Conservation (phyloP, 2,797 vertebrate genomes). For the Channallabes apus region DNA sequence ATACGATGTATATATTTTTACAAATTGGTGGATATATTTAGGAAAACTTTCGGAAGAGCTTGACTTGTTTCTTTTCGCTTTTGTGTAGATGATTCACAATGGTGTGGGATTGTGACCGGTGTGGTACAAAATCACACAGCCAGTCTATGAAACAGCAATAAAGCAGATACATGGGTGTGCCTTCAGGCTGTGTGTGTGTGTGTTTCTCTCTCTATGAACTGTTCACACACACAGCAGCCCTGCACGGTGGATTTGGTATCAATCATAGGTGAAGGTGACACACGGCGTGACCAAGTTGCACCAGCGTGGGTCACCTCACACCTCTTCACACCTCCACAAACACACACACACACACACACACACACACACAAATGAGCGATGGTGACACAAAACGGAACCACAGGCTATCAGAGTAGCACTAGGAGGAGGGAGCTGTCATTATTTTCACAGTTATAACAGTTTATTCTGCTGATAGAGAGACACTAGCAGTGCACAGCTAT, state of each 20-base stretch:
- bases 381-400: slow-evolving; percentile 33
- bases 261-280: slow-evolving; percentile 53
- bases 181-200: not conserved
- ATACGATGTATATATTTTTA: not conserved
- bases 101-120: not conserved
- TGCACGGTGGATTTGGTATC: slow-evolving; percentile 35
- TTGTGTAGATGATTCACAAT: not conserved
- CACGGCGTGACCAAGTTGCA: slow-evolving; percentile 41
- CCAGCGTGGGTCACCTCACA: slow-evolving; percentile 33
- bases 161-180: slow-evolving; percentile 13
- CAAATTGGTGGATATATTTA: not conserved
- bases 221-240: slow-evolving; percentile 24
- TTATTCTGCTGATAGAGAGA: slow-evolving; percentile 26
- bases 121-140: slow-evolving; percentile 13
- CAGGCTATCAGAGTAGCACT: slow-evolving; percentile 30
- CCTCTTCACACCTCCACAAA: slow-evolving; percentile 20
- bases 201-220: not conserved
- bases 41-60: not conserved
- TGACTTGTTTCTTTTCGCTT: not conserved
- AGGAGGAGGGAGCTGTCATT: slow-evolving; percentile 28
- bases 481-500: slow-evolving; percentile 28
- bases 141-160: slow-evolving; percentile 12
- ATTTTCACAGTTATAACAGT: slow-evolving; percentile 43
- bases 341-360: slow-evolving; percentile 5
- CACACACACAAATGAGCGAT: slow-evolving; percentile 37